These are phyloP conservation scores for Pampusana beccarii DNA, from an alignment of 2,113 vertebrate species.

Conservation along the genomic window DNA sequence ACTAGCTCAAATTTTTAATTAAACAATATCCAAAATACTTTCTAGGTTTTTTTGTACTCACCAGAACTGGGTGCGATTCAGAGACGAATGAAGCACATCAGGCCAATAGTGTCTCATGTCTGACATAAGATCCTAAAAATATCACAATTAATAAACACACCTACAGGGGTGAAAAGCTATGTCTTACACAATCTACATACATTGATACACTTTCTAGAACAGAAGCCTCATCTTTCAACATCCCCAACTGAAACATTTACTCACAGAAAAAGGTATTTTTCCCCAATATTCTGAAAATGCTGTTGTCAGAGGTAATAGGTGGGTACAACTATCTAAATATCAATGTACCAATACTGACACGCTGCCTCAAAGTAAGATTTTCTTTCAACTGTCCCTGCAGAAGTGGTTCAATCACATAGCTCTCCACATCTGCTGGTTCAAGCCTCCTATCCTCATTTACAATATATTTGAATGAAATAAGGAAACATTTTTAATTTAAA, in stretches of 20 bases:
- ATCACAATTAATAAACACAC: neutral
- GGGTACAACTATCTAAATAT: neutral
- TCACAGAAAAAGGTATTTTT: neutral
- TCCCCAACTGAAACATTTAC: neutral
- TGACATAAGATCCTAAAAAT: conserved; percentile 71
- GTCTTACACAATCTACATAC: neutral
- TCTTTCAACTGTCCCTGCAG: neutral
- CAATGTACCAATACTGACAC: neutral
- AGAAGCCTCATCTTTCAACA: neutral
- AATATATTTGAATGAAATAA: neutral
- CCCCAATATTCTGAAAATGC: neutral
- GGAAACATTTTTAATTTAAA: neutral
- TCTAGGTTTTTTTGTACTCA: conserved; percentile 34
- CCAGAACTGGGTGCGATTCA: conserved; percentile 75
- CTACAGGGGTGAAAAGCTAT: neutral
- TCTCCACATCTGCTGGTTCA: neutral
- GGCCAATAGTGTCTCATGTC: conserved; percentile 79
- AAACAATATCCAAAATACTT: neutral
- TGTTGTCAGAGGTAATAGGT: neutral
- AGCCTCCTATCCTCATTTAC: neutral
- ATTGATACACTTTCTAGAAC: neutral
- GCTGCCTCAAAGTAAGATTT: neutral
- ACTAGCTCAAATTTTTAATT: neutral
- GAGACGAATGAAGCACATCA: conserved; percentile 70
- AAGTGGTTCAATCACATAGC: neutral